A percentile compares a stretch with the other conserved stretches of the same genome.
Evolutionary conservation across 2,113 vertebrate species (phyloP).

Genomic region (Toxotes jaculatrix): DNA sequence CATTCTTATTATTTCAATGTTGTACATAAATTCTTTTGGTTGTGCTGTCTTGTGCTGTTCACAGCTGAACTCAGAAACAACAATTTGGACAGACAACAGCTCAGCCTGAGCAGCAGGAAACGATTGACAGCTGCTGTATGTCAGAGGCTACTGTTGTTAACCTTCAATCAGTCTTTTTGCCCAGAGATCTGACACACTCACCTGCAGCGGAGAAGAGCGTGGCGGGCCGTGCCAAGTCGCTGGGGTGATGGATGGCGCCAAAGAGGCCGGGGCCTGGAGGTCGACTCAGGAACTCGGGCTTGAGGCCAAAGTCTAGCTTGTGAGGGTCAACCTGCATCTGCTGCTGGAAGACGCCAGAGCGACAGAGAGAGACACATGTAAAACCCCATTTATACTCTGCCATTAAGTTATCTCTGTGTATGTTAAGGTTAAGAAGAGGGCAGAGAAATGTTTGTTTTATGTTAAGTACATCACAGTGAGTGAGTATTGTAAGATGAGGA

Average conservation of each 20-base stretch:
- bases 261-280: constrained; percentile 95
- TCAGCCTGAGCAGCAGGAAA: background rate
- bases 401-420: background rate
- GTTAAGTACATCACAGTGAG: background rate
- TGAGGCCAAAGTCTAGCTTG: constrained; percentile 98
- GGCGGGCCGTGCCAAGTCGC: constrained; percentile 94
- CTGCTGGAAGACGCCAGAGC: constrained; percentile 88
- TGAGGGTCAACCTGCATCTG: constrained; percentile 99
- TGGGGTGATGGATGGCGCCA: constrained; percentile 94
- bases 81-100: background rate
- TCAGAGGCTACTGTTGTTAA: constrained; percentile 1
- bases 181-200: constrained; percentile 74
- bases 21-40: too few relatives aligned
- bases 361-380: constrained; percentile 64
- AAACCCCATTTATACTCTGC: constrained; percentile 31
- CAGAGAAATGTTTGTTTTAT: background rate
- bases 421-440: background rate
- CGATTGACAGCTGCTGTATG: background rate
- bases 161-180: background rate
- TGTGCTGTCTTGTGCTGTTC: background rate
- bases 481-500: background rate
- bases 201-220: constrained; percentile 96
- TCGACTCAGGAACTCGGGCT: constrained; percentile 95
- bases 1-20: background rate
- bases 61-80: background rate